phyloP scores from a whole-genome alignment of 2,888 invertebrate genomes.

The Euspilapteryx auroguttella region DNA sequence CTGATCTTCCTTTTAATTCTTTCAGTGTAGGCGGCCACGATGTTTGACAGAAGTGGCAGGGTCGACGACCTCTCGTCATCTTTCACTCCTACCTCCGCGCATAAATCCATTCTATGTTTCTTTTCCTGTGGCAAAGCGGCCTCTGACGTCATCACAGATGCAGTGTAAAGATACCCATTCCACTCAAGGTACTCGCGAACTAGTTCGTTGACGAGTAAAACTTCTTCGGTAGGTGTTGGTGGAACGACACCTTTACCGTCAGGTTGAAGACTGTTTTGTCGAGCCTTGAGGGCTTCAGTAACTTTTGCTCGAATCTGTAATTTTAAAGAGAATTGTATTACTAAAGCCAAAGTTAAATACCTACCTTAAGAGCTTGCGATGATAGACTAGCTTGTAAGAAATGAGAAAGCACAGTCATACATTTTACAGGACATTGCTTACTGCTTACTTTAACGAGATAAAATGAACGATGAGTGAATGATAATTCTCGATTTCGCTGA shows the following conservation, averaged over 20 bases:
- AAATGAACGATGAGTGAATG: too few species aligned
- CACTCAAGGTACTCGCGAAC: constrained; percentile 69
- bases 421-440: too few species aligned
- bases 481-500: too few species aligned
- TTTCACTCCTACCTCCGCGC: constrained; percentile 45
- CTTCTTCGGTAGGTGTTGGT: constrained; percentile 27
- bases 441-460: too few species aligned
- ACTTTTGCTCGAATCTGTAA: constrained; percentile 39
- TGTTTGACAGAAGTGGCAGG: constrained; percentile 51
- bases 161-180: constrained; percentile 70
- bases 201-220: constrained; percentile 64
- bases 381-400: too few species aligned
- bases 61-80: constrained; percentile 54
- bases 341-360: too few species aligned
- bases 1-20: constrained; percentile 41
- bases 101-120: constrained; percentile 24
- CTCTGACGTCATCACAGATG: constrained; percentile 55
- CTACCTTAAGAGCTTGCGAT: too few species aligned
- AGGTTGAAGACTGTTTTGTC: constrained; percentile 14
- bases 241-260: constrained; percentile 14
- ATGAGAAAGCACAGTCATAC: too few species aligned
- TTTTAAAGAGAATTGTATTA: neutral
- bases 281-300: constrained; percentile 29
- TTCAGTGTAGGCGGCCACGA: constrained; percentile 56
- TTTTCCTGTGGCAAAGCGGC: constrained; percentile 27